These are phyloP conservation scores for Bos javanicus DNA, from an alignment of 2,113 vertebrate genomes.

Conservation along the genomic window DNA sequence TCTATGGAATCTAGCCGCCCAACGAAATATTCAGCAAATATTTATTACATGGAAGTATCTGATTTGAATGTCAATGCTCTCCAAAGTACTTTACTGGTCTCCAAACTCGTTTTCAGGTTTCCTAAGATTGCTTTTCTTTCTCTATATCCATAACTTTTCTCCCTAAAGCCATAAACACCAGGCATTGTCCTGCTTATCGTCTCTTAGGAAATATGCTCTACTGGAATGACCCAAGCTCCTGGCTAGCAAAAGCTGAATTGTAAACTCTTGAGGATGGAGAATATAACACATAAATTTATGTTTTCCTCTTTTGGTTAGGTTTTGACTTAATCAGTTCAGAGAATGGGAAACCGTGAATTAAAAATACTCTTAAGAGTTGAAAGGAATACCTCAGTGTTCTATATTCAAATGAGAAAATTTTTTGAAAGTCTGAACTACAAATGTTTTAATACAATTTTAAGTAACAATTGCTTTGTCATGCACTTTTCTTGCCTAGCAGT, in stretches of 20 bases:
- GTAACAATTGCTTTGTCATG: neutral
- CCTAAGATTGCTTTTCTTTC: conserved; percentile 54
- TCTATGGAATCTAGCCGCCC: conserved; percentile 63
- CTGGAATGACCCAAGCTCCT: conserved; percentile 28
- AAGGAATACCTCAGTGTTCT: neutral
- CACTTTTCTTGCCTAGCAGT: neutral
- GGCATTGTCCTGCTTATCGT: conserved; percentile 51
- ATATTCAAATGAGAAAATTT: neutral
- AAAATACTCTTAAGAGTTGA: neutral
- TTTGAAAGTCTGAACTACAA: neutral
- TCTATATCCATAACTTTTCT: conserved; percentile 30
- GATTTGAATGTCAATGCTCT: conserved; percentile 45
- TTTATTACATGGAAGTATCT: conserved; percentile 69
- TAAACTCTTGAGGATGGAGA: neutral
- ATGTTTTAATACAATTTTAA: neutral
- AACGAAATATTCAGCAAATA: conserved; percentile 62
- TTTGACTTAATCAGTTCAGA: neutral
- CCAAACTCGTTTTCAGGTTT: conserved; percentile 55
- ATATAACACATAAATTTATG: conserved; percentile 8
- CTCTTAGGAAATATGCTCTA: conserved; percentile 1
- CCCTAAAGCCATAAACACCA: conserved; percentile 47
- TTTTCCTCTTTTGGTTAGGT: conserved; percentile 29
- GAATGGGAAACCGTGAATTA: neutral
- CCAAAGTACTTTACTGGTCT: conserved; percentile 45
- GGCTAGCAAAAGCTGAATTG: neutral